Percentiles rank a stretch among this genome's conserved stretches.
Evolutionary conservation across 2,113 vertebrate species (phyloP).

Genomic region (Oncorhynchus clarkii): DNA sequence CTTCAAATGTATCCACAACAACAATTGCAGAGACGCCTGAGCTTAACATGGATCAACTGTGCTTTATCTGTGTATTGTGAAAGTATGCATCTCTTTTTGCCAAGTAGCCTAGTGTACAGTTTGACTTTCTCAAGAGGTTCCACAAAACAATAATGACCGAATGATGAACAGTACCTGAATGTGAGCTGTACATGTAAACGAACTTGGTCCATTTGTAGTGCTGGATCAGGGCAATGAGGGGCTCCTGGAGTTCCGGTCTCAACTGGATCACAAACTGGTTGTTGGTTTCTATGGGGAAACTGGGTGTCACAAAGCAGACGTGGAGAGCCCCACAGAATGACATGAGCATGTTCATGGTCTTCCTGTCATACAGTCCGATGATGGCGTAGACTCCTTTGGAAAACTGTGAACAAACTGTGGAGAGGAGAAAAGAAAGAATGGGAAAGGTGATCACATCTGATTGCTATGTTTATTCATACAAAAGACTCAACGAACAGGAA

Average conservation of each 20-base stretch:
- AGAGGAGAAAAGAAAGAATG: neutral
- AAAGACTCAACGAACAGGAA: no score
- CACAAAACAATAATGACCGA: no score
- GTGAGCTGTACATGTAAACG: constrained; percentile 94
- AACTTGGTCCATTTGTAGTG: constrained; percentile 93
- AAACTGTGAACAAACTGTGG: constrained; percentile 94
- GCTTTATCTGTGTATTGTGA: no score
- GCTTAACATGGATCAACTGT: no score
- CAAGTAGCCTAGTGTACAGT: no score
- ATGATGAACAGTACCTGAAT: constrained; percentile 81
- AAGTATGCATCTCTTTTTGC: no score
- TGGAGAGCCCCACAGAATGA: constrained; percentile 97
- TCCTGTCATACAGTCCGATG: constrained; percentile 93
- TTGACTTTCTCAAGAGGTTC: no score
- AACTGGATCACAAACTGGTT: constrained; percentile 99
- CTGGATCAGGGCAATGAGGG: constrained; percentile 89
- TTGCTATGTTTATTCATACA: no score
- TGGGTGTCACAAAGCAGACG: constrained; percentile 94
- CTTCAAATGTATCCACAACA: no score
- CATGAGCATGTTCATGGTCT: constrained; percentile 96
- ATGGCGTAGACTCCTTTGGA: constrained; percentile 97
- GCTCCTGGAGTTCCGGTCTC: constrained; percentile 89
- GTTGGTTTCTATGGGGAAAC: constrained; percentile 90
- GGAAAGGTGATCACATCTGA: neutral
- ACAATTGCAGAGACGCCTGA: no score